Percentiles rank a stretch among this genome's conserved stretches.
These are phyloP conservation scores for Drosophila neotestacea DNA, from an alignment of 2,888 invertebrate genomes.

Conservation along the genomic window DNA sequence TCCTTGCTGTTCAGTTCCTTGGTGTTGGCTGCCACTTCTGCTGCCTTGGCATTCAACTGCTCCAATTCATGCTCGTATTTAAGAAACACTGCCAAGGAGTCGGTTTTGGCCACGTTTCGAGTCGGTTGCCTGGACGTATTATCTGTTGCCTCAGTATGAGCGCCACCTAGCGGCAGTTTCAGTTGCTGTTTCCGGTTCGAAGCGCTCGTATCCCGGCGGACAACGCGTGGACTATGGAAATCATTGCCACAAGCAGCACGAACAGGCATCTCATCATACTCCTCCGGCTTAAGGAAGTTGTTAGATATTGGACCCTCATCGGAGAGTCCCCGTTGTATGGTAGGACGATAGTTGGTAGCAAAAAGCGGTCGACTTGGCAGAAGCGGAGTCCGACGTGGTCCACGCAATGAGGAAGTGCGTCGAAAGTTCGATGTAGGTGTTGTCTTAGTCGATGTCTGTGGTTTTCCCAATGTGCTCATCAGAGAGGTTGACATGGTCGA, in stretches of 20 bases:
- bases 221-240: constrained; percentile 83
- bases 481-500: too few species aligned
- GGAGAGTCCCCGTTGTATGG: constrained; percentile 85
- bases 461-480: too few species aligned
- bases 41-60: constrained; percentile 68
- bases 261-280: constrained; percentile 85
- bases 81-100: constrained; percentile 84
- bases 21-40: constrained; percentile 43
- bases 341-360: constrained; percentile 83
- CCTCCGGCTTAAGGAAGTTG: constrained; percentile 85
- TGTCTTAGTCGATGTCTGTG: constrained; percentile 19
- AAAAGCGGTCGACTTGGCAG: constrained; percentile 81
- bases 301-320: constrained; percentile 85
- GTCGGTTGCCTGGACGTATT: constrained; percentile 14
- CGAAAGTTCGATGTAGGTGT: constrained; percentile 80
- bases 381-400: constrained; percentile 82
- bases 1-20: constrained; percentile 74
- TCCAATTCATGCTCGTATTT: constrained; percentile 85
- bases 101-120: constrained; percentile 82
- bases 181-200: constrained; percentile 81
- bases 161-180: constrained; percentile 60
- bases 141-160: constrained; percentile 12
- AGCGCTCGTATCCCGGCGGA: constrained; percentile 82
- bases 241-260: constrained; percentile 84
- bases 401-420: constrained; percentile 84